phyloP scores from a whole-genome alignment of 2,888 invertebrate species.

The Netelia inedita region DNA sequence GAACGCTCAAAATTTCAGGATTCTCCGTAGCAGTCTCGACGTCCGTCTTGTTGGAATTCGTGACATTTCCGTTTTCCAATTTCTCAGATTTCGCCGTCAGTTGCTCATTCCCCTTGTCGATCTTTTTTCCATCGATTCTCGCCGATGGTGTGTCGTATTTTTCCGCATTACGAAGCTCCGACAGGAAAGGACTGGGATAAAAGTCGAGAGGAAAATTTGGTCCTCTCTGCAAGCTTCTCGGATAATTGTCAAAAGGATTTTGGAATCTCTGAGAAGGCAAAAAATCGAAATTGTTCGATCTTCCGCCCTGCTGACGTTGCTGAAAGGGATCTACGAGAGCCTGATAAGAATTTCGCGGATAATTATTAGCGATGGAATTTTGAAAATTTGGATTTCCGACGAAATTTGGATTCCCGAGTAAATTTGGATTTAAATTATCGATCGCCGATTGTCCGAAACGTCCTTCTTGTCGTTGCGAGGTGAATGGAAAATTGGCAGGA shows the following conservation, averaged over 20 bases:
- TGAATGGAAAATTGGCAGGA: conserved; percentile 51
- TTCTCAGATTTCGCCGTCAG: conserved; percentile 50
- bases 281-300: conserved; percentile 67
- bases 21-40: conserved; percentile 9
- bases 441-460: conserved; percentile 43
- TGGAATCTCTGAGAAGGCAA: conserved; percentile 63
- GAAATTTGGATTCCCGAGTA: conserved; percentile 35
- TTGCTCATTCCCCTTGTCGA: conserved; percentile 43
- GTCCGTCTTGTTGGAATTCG: conserved; percentile 36
- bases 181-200: conserved; percentile 35
- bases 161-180: conserved; percentile 26
- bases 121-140: conserved; percentile 32
- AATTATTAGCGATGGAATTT: conserved; percentile 55
- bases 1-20: conserved; percentile 60
- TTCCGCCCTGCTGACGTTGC: conserved; percentile 60
- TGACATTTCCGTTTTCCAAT: conserved; percentile 11
- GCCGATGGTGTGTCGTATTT: conserved; percentile 22
- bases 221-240: conserved; percentile 62
- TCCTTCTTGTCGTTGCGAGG: conserved; percentile 42
- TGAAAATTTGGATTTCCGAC: conserved; percentile 59
- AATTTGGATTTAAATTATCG: conserved; percentile 44
- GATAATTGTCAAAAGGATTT: conserved; percentile 63
- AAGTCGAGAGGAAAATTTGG: conserved; percentile 59
- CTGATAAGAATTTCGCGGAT: conserved; percentile 50
- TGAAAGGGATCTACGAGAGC: conserved; percentile 45